These are phyloP conservation scores for Morinoia aosen DNA, from an alignment of 2,888 invertebrate species.

Conservation along the genomic window DNA sequence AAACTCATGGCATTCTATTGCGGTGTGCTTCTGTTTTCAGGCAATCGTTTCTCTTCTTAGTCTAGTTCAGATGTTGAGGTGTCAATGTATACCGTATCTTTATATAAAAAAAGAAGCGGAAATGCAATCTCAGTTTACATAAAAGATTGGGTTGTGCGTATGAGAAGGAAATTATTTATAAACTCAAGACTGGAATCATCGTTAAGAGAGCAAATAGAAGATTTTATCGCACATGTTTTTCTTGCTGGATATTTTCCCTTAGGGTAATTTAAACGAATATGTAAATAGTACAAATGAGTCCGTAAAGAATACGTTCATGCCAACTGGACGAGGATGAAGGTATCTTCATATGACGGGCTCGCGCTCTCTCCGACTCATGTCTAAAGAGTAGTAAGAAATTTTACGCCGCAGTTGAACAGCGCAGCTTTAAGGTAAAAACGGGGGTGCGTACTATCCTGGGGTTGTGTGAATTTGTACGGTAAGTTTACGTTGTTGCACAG, in stretches of 20 bases:
- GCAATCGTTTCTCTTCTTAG: background rate
- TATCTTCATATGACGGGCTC: background rate
- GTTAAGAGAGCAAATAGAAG: background rate
- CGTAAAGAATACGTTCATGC: background rate
- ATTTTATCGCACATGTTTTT: background rate
- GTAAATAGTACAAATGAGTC: background rate
- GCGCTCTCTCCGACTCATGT: background rate
- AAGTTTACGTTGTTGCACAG: background rate
- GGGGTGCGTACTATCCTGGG: background rate
- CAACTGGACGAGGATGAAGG: background rate
- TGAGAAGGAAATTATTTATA: background rate
- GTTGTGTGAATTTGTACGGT: background rate
- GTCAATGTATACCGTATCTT: background rate
- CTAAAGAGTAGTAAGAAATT: background rate
- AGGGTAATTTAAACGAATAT: background rate
- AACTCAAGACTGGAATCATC: background rate
- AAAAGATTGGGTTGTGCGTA: no score
- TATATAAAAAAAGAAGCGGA: background rate
- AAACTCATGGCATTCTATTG: background rate
- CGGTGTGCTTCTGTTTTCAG: background rate
- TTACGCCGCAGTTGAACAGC: background rate
- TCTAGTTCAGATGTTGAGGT: background rate
- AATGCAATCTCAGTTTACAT: background rate
- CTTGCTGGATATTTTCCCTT: background rate
- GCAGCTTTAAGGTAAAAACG: background rate